These are phyloP conservation scores for Solenodon paradoxus DNA, from an alignment of 2,113 vertebrate species.

Conservation along the genomic window DNA sequence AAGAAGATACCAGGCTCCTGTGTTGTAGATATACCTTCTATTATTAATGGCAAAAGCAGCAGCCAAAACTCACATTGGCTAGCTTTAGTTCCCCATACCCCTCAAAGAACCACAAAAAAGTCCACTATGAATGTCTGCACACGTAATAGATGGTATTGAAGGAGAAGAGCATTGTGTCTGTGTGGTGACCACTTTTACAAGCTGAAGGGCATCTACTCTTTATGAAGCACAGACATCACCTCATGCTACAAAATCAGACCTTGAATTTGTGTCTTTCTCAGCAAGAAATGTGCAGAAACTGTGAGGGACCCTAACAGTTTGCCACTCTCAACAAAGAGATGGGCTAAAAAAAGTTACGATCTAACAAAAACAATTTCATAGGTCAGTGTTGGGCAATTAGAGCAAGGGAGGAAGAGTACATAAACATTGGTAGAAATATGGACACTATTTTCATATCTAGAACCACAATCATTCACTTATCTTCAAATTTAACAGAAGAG, in stretches of 20 bases:
- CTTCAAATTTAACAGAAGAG: neutral
- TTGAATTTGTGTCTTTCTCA: neutral
- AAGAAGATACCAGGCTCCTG: neutral
- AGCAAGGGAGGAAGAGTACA: neutral
- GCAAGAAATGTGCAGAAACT: neutral
- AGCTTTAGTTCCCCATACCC: neutral
- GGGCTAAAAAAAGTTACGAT: neutral
- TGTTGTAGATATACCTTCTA: neutral
- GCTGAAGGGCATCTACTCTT: neutral
- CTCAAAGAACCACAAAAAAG: neutral
- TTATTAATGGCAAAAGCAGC: neutral
- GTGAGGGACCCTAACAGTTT: neutral
- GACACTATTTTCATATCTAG: neutral
- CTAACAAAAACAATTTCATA: neutral
- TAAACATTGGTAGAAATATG: neutral
- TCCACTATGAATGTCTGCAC: fast-evolving
- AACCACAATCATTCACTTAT: neutral
- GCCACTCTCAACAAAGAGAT: neutral
- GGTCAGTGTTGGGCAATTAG: neutral
- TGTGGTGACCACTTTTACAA: neutral
- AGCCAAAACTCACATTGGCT: neutral
- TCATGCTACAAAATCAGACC: neutral
- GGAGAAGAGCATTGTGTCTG: neutral
- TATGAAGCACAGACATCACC: too few relatives aligned
- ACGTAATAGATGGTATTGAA: neutral